Base-by-base conservation (phyloP, 2,797 vertebrate genomes). In the Ctenopoma multispine region DNA sequence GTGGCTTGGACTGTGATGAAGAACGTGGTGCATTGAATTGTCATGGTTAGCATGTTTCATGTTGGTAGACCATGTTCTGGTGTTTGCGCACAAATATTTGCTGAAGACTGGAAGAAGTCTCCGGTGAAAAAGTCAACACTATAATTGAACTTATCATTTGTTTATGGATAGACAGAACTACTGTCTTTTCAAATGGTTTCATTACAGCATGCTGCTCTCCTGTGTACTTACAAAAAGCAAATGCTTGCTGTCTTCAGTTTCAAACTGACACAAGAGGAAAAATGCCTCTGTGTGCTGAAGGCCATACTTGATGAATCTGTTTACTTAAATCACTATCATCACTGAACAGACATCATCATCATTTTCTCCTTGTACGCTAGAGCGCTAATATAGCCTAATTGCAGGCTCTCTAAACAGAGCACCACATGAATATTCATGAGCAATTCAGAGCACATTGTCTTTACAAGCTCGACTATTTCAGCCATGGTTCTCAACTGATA, bases 311-410 rank as follows among this genome's bases (percentile, higher is more conserved):
- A 89, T 69, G 41, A 85, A 75, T 86, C 63, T 84, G 88, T 92
- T 92, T 83, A 88, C 88, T 82, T 75, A 86, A 90, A 91, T 92
- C 81, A 83, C 89, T 83, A 86, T 90, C 75, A 92, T 92, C 85
- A 83, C 66, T 13, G 69, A 77, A 65, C 78, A 77, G 86, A 75
- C 82, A 79, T 85, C 82, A 82, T 88, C 82, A 85, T 86, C 72
- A 70, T 80, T 85, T 84, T 82, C 77, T 83, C 75, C 49, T 74
- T 47, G 72, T 72, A 81, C 69, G 63, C 82, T 79, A 38, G 50
- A 83, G 76, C 29, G 4, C 82, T 90, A 86, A 89, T 82, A 70
- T 74, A 63, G 70, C 69, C 84, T 89, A 89, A 92, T 90, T 89
- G 86, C 21, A 24, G 71, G 63, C 71, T 90, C 82, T 89, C 77